Evolutionary conservation across 2,113 vertebrate genomes (phyloP).

Genomic region (Nothobranchius furzeri): DNA sequence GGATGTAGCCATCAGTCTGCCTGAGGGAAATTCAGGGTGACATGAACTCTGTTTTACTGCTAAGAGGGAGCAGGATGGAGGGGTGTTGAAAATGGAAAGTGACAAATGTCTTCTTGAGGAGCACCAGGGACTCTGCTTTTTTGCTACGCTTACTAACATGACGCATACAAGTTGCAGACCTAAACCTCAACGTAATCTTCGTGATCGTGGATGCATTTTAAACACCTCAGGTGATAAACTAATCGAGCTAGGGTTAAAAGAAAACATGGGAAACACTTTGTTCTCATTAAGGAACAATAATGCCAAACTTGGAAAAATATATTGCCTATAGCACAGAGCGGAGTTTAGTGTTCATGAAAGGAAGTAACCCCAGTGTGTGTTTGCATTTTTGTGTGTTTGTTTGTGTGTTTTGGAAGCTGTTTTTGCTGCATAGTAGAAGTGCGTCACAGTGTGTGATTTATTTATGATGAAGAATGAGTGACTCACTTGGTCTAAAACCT

Average conservation of each 20-base stretch:
- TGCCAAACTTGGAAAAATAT: slow-evolving; percentile 3
- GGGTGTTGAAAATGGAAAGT: slow-evolving; percentile 47
- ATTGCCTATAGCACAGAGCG: too few species aligned
- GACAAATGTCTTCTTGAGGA: slow-evolving; percentile 63
- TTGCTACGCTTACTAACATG: slow-evolving; percentile 8
- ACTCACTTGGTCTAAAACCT: slow-evolving; percentile 41
- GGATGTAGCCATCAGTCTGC: slow-evolving; percentile 55
- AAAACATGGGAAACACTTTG: too few species aligned
- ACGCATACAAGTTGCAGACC: not conserved
- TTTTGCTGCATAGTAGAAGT: slow-evolving; percentile 31
- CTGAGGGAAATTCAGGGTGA: slow-evolving; percentile 44
- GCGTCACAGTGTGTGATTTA: slow-evolving; percentile 62
- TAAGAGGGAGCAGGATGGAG: slow-evolving; percentile 1
- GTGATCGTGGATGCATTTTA: too few species aligned
- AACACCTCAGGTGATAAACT: too few species aligned
- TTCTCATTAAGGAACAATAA: not conserved
- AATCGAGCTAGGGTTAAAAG: too few species aligned
- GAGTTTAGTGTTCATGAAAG: too few species aligned
- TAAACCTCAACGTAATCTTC: too few species aligned
- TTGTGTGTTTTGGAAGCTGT: slow-evolving; percentile 26
- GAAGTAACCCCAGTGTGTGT: slow-evolving; percentile 8
- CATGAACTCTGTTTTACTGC: slow-evolving; percentile 54
- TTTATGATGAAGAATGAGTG: slow-evolving; percentile 61
- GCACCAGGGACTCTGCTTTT: slow-evolving; percentile 28
- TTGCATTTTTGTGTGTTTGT: not conserved